Evolutionary conservation across 2,888 invertebrate genomes (phyloP).

Genomic region (Lochmaea capreae): DNA sequence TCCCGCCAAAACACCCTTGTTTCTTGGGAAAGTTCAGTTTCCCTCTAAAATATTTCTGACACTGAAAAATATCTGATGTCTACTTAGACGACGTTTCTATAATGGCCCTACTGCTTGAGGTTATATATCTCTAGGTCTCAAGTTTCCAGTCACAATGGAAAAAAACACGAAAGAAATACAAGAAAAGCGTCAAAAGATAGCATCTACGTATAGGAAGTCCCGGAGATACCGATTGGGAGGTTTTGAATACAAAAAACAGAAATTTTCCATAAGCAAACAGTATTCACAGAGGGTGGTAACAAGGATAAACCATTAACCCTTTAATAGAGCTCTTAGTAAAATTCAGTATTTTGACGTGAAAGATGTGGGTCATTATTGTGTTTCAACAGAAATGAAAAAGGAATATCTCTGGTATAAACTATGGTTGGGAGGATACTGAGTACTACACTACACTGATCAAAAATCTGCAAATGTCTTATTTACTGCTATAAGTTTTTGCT

Average conservation of each 20-base stretch:
- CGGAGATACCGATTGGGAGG: conserved; percentile 24
- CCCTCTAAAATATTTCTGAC: conserved; percentile 26
- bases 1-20: conserved; percentile 4
- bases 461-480: no score
- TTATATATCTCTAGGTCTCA: conserved; percentile 27
- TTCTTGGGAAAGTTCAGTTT: background rate
- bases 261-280: conserved; percentile 35
- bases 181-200: conserved; percentile 29
- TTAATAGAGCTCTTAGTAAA: conserved; percentile 8
- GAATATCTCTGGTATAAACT: no score
- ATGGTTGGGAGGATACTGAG: no score
- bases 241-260: conserved; percentile 31
- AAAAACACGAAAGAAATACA: conserved; percentile 32
- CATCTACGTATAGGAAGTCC: conserved; percentile 27
- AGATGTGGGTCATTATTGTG: no score
- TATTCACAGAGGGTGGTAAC: conserved; percentile 25
- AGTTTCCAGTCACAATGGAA: conserved; percentile 27
- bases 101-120: conserved; percentile 22
- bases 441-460: no score
- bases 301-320: conserved; percentile 39
- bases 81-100: conserved; percentile 31
- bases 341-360: background rate
- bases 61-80: conserved; percentile 30
- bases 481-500: no score
- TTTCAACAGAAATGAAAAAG: no score